Evolutionary conservation across 30 jellyfish, hydroid and myxozoan species (phyloP).

Genomic region (Rhopilema esculentum): DNA sequence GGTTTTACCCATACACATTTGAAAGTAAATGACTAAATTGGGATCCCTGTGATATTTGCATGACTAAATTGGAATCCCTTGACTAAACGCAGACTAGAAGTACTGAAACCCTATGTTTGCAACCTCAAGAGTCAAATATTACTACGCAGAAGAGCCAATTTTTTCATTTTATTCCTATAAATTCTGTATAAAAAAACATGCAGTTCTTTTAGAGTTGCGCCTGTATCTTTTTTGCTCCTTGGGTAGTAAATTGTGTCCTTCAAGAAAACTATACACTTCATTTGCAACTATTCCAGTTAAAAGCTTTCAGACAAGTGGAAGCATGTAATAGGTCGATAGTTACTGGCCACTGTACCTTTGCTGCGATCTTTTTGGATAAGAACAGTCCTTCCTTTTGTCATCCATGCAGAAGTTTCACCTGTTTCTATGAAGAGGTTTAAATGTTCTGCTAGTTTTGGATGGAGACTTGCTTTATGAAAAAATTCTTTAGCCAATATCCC

Average conservation of each 20-base stretch:
- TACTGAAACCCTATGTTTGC: background rate
- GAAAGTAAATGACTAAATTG: no score
- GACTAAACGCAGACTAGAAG: no score
- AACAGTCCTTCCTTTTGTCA: no score
- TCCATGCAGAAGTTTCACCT: constrained; percentile 24
- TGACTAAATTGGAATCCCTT: no score
- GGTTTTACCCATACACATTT: background rate
- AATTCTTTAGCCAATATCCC: no score
- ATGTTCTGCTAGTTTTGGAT: constrained; percentile 23
- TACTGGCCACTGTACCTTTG: no score
- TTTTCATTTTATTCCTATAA: background rate
- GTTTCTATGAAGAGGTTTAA: constrained; percentile 37
- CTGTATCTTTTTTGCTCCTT: background rate
- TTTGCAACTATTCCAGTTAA: no score
- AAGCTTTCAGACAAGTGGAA: no score
- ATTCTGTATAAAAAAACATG: background rate
- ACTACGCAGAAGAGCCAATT: background rate
- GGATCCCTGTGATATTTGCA: no score
- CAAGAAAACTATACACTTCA: background rate
- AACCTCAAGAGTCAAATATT: background rate
- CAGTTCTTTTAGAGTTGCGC: background rate
- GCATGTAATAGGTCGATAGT: no score
- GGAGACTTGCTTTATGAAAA: background rate
- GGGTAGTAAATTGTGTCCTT: background rate
- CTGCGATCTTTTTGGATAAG: no score